Evolutionary conservation across 2,797 vertebrate genomes (phyloP).

Genomic region (Enteromius anoplus): DNA sequence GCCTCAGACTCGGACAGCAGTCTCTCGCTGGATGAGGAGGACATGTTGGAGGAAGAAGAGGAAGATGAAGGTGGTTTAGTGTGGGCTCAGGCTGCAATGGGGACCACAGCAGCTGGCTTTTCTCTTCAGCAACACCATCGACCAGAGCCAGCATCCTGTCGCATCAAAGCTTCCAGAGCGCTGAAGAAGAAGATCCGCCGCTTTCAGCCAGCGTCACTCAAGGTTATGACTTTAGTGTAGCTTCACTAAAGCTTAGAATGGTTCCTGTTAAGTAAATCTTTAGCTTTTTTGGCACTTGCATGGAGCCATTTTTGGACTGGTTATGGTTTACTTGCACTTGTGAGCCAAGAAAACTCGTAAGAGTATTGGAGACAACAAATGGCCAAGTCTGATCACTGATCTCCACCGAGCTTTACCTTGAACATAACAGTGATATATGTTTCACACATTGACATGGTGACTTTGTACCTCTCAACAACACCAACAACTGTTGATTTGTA

Average conservation of each 20-base stretch:
- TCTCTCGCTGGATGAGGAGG: slow-evolving; percentile 75
- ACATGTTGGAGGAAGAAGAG: slow-evolving; percentile 68
- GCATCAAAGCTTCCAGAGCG: slow-evolving; percentile 93
- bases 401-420: not conserved
- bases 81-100: slow-evolving; percentile 77
- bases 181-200: slow-evolving; percentile 94
- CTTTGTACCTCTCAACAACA: not conserved
- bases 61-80: slow-evolving; percentile 72
- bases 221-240: slow-evolving; percentile 96
- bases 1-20: slow-evolving; percentile 75
- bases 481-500: slow-evolving; percentile 10
- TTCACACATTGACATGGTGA: not conserved
- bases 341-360: not conserved
- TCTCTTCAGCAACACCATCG: slow-evolving; percentile 71
- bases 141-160: slow-evolving; percentile 82
- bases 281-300: not conserved
- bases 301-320: not conserved
- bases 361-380: not conserved
- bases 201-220: slow-evolving; percentile 90
- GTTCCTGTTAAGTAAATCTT: slow-evolving; percentile 22
- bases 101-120: slow-evolving; percentile 69
- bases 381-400: not conserved
- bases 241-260: slow-evolving; percentile 8
- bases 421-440: not conserved
- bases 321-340: not conserved